Conservation (phyloP, 2,888 invertebrate genomes). For the Drosophila robusta region DNA sequence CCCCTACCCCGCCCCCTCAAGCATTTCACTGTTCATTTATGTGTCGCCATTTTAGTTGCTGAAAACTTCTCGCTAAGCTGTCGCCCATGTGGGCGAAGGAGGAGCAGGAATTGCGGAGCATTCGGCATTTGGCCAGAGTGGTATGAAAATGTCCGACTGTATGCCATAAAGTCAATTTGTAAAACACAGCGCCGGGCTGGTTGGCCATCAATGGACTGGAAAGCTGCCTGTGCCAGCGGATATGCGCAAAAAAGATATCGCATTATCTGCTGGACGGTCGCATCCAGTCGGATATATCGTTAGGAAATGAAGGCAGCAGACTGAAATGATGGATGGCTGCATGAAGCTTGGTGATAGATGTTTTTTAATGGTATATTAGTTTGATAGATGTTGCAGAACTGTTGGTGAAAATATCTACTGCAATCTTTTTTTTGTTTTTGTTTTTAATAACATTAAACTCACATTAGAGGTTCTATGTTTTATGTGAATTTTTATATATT, state of each 20-base stretch:
- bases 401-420: background rate
- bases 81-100: conserved; percentile 33
- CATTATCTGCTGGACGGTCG: conserved; percentile 60
- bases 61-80: conserved; percentile 57
- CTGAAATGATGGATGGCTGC: conserved; percentile 29
- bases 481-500: background rate
- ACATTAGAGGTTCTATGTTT: background rate
- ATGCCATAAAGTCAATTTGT: conserved; percentile 73
- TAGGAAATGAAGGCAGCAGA: conserved; percentile 37
- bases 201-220: conserved; percentile 73
- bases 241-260: conserved; percentile 52
- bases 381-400: conserved; percentile 9
- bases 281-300: conserved; percentile 37
- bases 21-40: conserved; percentile 61
- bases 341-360: background rate
- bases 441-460: background rate
- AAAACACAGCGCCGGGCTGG: conserved; percentile 52
- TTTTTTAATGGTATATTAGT: conserved; percentile 3
- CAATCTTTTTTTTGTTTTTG: background rate
- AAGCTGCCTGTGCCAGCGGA: conserved; percentile 49
- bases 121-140: background rate
- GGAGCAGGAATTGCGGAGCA: background rate
- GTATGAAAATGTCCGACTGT: conserved; percentile 43
- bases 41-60: conserved; percentile 68
- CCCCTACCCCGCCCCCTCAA: background rate